Base-by-base conservation (phyloP, 2,888 invertebrate species). In the Drosophila parthenogenetica region DNA sequence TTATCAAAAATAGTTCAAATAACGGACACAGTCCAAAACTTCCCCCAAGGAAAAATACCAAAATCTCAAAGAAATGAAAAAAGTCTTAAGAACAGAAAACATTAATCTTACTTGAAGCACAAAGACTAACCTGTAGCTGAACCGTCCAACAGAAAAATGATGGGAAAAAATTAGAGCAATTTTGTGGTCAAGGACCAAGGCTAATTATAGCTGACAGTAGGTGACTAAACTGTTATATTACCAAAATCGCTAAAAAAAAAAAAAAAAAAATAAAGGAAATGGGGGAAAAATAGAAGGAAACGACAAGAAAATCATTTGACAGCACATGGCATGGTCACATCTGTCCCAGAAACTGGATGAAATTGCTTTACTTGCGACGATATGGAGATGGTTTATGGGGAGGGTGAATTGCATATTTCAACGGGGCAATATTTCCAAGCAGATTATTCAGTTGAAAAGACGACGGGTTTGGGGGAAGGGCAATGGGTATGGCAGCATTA, bases 301-400 rank as follows among this genome's bases (percentile, higher is more conserved):
- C 48, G n/a, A 22, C 53, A 69, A 45, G 22, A 58, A 55, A 76
- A 73, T 69, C 75, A 84, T 79, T 81, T 82, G 55, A 73, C 75
- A 78, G 85, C 81, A 81, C 77, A 81, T 84, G 84, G 69, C 79
- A 54, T 66, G 86, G 86, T 83, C 83, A 82, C 83, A 83, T 85
- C 83, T 83, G 83, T 80, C 83, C 66, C 76, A 72, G 53, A 66
- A 67, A 54, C 54, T 37, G 50, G 65, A 69, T 59, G 45, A 85
- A 83, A 85, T 85, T 78, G 66, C 83, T 70, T 82, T 74, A 66
- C 80, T 70, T 72, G 62, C 29, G 63, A 57, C 58, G 39, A 17
- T 29, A 16, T 32, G 46, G 32, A 14, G 39, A 19, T 19, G 29
- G 43, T 42, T 29, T 22, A 11, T 19, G 17, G 40, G 40, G 45